phyloP scores from a whole-genome alignment of 2,797 vertebrate species.

The Pseudochaenichthys georgianus region DNA sequence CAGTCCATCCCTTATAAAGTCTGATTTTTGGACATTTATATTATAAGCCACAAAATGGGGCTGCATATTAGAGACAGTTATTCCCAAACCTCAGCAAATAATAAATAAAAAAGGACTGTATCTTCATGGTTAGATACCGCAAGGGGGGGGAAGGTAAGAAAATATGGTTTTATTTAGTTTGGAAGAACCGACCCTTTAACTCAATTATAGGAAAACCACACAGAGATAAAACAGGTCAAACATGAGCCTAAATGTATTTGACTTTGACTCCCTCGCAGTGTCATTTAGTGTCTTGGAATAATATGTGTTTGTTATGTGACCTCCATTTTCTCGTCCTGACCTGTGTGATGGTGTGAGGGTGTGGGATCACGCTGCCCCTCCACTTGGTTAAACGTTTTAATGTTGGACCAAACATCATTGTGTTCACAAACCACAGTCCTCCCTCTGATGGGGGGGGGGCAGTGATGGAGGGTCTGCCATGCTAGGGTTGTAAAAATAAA shows the following conservation, averaged over 20 bases:
- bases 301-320: slow-evolving; percentile 64
- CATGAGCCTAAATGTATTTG: slow-evolving; percentile 30
- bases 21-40: not conserved
- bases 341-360: slow-evolving; percentile 32
- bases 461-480: slow-evolving; percentile 58
- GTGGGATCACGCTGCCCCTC: slow-evolving; percentile 44
- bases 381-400: slow-evolving; percentile 69
- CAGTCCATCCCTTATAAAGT: not conserved
- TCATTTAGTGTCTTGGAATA: slow-evolving; percentile 60
- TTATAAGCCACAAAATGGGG: not conserved
- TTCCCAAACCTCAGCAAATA: not conserved
- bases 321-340: slow-evolving; percentile 77
- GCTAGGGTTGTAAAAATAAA: slow-evolving; percentile 44
- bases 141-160: not conserved
- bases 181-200: slow-evolving; percentile 45
- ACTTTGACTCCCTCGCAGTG: slow-evolving; percentile 35
- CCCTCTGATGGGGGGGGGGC: slow-evolving; percentile 32
- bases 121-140: not conserved
- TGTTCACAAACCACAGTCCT: slow-evolving; percentile 47
- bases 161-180: slow-evolving; percentile 28
- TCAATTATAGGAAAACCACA: slow-evolving; percentile 40
- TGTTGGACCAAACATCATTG: slow-evolving; percentile 58
- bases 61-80: not conserved
- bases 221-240: slow-evolving; percentile 48
- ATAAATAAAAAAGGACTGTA: not conserved